phyloP scores from a whole-genome alignment of 1,140 invertebrate genomes.

The Berghia stephanieae region DNA sequence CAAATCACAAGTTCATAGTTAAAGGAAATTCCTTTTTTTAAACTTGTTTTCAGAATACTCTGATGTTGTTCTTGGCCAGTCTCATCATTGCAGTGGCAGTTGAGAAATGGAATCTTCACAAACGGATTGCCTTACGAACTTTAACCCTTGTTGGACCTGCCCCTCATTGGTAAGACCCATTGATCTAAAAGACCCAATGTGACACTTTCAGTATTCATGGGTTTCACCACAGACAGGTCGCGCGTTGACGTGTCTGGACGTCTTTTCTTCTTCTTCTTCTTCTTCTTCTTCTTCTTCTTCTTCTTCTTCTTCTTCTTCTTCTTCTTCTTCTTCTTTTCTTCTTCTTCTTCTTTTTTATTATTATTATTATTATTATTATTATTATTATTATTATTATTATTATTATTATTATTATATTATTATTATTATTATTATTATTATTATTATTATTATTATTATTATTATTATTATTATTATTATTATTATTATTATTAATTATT shows the following conservation, averaged over 20 bases:
- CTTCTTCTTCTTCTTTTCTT: no score
- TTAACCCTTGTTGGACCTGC: conserved; percentile 78
- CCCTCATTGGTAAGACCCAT: conserved; percentile 56
- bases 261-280: no score
- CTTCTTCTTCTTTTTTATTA: not conserved
- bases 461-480: no score
- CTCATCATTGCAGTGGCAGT: conserved; percentile 86
- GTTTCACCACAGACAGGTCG: no score
- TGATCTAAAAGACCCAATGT: no score
- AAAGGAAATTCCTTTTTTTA: no score
- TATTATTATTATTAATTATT: no score
- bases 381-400: not conserved
- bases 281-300: no score
- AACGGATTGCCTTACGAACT: conserved; percentile 83
- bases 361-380: not conserved
- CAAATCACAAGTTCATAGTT: no score
- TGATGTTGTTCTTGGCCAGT: conserved; percentile 80
- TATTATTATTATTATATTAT: not conserved
- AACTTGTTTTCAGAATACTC: conserved; percentile 73
- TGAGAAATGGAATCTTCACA: conserved; percentile 85
- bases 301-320: no score
- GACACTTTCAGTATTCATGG: no score
- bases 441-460: not conserved
- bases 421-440: not conserved
- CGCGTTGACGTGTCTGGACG: no score